phyloP scores from a whole-genome alignment of 1,140 invertebrate species.

The Neuroterus valhalla region DNA sequence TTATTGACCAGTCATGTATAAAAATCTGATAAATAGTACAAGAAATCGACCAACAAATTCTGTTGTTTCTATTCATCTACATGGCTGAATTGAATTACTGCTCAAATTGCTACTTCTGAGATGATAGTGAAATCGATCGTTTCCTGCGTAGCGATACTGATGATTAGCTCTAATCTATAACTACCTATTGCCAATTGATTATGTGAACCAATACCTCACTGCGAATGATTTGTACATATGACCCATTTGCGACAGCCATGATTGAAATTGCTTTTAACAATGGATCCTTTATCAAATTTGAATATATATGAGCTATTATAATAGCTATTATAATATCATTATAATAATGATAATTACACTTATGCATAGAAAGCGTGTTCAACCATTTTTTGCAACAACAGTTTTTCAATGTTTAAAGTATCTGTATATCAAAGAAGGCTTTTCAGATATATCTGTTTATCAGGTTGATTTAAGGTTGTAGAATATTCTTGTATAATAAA shows the following conservation, averaged over 20 bases:
- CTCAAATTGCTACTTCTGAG: slow-evolving; percentile 2
- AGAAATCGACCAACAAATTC: background rate
- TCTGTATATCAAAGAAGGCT: no score
- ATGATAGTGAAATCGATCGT: background rate
- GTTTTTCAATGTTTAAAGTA: no score
- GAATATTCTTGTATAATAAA: no score
- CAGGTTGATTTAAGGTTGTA: no score
- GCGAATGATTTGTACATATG: background rate
- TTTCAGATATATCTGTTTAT: no score
- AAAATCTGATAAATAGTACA: background rate
- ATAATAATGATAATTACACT: no score
- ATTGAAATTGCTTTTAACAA: slow-evolving; percentile 8
- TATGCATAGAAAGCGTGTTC: no score
- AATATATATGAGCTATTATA: no score
- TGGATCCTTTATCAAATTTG: background rate
- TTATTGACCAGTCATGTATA: background rate
- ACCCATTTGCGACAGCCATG: background rate
- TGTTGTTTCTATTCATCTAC: background rate
- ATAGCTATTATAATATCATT: no score
- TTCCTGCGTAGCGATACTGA: slow-evolving; percentile 3
- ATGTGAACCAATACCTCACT: background rate
- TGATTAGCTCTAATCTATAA: slow-evolving; percentile 19
- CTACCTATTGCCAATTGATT: slow-evolving; percentile 2
- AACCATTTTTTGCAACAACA: no score
- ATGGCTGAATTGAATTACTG: slow-evolving; percentile 7